Conservation (phyloP, 2,113 vertebrate genomes). For the Ophthalmolycus amberensis region DNA sequence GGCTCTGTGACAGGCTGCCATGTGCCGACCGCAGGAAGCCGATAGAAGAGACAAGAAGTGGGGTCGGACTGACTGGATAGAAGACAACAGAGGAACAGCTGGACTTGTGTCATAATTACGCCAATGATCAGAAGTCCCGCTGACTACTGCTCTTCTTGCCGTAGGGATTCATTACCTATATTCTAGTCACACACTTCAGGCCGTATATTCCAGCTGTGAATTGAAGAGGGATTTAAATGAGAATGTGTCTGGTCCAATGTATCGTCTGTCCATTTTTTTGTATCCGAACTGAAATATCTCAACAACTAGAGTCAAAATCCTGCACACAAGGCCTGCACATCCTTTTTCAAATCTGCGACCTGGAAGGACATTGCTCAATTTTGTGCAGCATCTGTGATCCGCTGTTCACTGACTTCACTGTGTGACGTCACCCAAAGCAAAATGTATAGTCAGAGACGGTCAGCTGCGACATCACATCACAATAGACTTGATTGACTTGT, state of each 20-base stretch:
- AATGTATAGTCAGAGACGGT: background rate
- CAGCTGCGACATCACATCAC: background rate
- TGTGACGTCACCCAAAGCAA: background rate
- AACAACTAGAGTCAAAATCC: background rate
- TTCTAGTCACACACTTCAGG: background rate
- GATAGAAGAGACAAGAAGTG: constrained; percentile 27
- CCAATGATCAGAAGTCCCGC: constrained; percentile 16
- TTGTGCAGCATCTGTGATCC: background rate
- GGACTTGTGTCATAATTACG: constrained; percentile 41
- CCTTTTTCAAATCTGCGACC: background rate
- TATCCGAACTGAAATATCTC: background rate
- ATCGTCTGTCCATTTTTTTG: background rate
- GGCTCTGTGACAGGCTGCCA: constrained; percentile 30
- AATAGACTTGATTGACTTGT: background rate
- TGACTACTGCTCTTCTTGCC: constrained; percentile 25
- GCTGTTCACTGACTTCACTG: background rate
- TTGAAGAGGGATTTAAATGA: background rate
- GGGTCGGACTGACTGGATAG: constrained; percentile 13
- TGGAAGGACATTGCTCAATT: background rate
- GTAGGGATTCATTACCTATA: background rate
- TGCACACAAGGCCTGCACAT: background rate
- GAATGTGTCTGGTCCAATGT: background rate
- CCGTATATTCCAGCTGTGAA: background rate
- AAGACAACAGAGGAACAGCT: constrained; percentile 42
- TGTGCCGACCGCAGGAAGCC: constrained; percentile 28